Conservation (phyloP, 2,888 invertebrate species). For the Argyresthia goedartella region DNA sequence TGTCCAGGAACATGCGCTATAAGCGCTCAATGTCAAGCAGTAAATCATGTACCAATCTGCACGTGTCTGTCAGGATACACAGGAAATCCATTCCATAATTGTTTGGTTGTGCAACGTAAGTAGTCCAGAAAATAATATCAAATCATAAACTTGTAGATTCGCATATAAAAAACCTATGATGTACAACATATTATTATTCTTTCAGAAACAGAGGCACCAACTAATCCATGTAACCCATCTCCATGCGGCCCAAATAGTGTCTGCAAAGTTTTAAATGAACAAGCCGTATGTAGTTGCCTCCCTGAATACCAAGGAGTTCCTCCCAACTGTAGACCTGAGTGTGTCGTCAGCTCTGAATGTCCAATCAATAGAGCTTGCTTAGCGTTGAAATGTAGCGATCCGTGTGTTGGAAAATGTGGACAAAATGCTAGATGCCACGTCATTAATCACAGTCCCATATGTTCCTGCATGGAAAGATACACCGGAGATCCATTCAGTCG, state of each 20-base stretch:
- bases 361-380: slow-evolving; percentile 75
- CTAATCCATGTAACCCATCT: slow-evolving; percentile 79
- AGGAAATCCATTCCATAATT: slow-evolving; percentile 71
- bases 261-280: slow-evolving; percentile 79
- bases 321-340: slow-evolving; percentile 80
- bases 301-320: slow-evolving; percentile 75
- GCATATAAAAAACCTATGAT: background rate
- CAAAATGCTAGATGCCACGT: slow-evolving; percentile 79
- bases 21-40: slow-evolving; percentile 79
- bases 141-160: background rate
- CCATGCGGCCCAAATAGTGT: slow-evolving; percentile 88
- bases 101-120: slow-evolving; percentile 40
- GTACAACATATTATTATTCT: slow-evolving; percentile 9
- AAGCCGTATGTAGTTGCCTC: slow-evolving; percentile 80
- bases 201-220: slow-evolving; percentile 38
- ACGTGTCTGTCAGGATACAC: slow-evolving; percentile 75
- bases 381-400: slow-evolving; percentile 78
- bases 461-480: slow-evolving; percentile 72
- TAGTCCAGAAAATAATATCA: slow-evolving; percentile 8
- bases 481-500: slow-evolving; percentile 77
- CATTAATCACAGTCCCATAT: slow-evolving; percentile 79
- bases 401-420: slow-evolving; percentile 81
- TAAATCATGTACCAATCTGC: slow-evolving; percentile 80
- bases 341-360: slow-evolving; percentile 80
- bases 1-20: slow-evolving; percentile 82